Base-by-base conservation (phyloP, 2,797 vertebrate species). In the Galagoides demidoff region DNA sequence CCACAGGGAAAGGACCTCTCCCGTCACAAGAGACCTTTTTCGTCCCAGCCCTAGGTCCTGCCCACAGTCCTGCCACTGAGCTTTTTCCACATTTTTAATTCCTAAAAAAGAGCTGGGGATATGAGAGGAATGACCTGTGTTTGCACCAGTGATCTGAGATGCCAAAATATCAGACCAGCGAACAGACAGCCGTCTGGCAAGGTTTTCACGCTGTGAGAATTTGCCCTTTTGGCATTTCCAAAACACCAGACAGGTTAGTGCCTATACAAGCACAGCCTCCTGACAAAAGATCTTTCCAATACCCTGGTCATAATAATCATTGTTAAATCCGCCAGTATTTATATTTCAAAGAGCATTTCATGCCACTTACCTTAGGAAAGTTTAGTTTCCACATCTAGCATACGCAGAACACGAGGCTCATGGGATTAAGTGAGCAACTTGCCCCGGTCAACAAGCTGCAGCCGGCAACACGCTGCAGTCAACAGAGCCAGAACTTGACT, bases 191-290 rank as follows among this genome's bases (percentile, higher is more conserved):
- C 1, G 37, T 13, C 7, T 31, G 34, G 11, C 1, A 0, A 3
- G 1, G 12, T 77, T 12, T 29, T 25, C 25, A 0, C 1, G 0
- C 0, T 3, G 27, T 25, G 6, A 9, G 57, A 29, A 43, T 4
- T 31, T 16, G 3, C 31, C 61, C 70, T 17, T 7, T 5, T 19
- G 74, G 22, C 10, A 3, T 88, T 71, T 85, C 49, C 19, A 13
- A 17, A 49, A n/a, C 34, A 57, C 61, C 43, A 34, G 49, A 22
- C 20, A 27, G 49, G 1, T 22, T 13, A 29, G 57, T 13, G 37
- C 43, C 59, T 0, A 1, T 2, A 0, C 43, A 10, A 13, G 61
- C 16, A 1, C 22, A 0, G 8, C 7, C n/a, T 43, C 89, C 43
- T 29, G 13, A 12, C 16, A 4, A 20, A 37, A 34, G 49, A 0